Evolutionary conservation across 2,797 vertebrate genomes (phyloP).

Genomic region (Poecilia wingei): DNA sequence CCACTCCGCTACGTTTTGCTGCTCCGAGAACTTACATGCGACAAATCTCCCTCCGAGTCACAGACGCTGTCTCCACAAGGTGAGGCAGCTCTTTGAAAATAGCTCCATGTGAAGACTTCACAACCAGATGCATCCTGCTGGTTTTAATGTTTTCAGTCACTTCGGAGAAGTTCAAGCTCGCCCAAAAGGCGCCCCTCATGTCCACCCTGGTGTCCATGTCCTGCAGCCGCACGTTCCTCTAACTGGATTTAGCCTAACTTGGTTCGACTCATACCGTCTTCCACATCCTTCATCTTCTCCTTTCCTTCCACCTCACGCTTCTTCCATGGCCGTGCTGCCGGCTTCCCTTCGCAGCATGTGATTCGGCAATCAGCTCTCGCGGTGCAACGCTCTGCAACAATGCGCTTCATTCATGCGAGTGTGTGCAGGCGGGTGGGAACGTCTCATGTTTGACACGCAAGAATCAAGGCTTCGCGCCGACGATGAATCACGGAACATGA

Average conservation of each 20-base stretch:
- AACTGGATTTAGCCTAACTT: background rate
- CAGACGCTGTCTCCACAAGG: slow-evolving; percentile 73
- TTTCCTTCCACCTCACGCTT: slow-evolving; percentile 19
- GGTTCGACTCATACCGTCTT: slow-evolving; percentile 3
- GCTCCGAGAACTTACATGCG: slow-evolving; percentile 76
- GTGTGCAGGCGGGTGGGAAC: slow-evolving; percentile 43
- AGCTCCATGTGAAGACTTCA: slow-evolving; percentile 65
- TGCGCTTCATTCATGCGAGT: slow-evolving; percentile 62
- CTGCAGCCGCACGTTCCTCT: background rate
- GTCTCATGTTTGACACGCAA: slow-evolving; percentile 52
- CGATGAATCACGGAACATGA: slow-evolving; percentile 56
- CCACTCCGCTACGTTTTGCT: background rate
- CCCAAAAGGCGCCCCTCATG: background rate
- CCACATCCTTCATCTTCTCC: slow-evolving; percentile 19
- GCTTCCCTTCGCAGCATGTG: slow-evolving; percentile 43
- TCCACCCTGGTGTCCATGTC: slow-evolving; percentile 5
- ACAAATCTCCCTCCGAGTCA: slow-evolving; percentile 78
- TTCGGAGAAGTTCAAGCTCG: background rate
- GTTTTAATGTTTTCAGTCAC: background rate
- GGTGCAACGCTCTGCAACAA: slow-evolving; percentile 56
- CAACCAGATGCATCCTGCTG: slow-evolving; percentile 78
- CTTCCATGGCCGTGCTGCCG: slow-evolving; percentile 3
- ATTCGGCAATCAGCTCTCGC: slow-evolving; percentile 45
- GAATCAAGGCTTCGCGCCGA: slow-evolving; percentile 36
- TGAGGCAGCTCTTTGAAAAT: slow-evolving; percentile 76